Base-by-base conservation (phyloP, 2,113 vertebrate genomes). In the Oreochromis spilurus region DNA sequence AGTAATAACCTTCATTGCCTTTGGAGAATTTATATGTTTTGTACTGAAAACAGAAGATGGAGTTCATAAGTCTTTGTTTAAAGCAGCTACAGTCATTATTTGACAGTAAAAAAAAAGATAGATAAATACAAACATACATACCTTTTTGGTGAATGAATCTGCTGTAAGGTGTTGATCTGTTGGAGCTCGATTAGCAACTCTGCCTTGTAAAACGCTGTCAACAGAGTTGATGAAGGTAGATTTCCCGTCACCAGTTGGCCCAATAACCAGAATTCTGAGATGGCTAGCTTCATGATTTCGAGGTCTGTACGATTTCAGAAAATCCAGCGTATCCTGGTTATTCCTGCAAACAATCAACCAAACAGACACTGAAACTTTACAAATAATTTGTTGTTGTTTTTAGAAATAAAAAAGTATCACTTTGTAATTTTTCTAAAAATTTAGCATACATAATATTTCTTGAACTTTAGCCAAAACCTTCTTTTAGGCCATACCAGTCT, bases 151-250 rank as follows among this genome's bases (percentile, higher is more conserved):
- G 52, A 77, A 91, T 31, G 26, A 58, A 5, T 58, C 2, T 58
- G 14, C 55, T 88, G 3, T 2, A n/a, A 1, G 0, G 2, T 3
- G 4, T 7, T 62, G 16, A 65, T 92, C 87, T 13, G 43, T 2
- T 17, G 3, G 0, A 43, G 45, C 90, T 38, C 9, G 60, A 19
- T 0, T 11, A 11, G 53, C 17, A 4, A 92, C 1, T 75, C 54
- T 65, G 4, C 53, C 65, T 55, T 11, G 13, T 58, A 81, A n/a
- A 77, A 50, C 19, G 4, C 34, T 91, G 7, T 89, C 79, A 5
- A 93, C 92, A 54, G 93, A 85, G 65, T 92, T 92, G 70, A 95
- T 81, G 84, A 95, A 93, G 19, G 89, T 92, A 79, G 93, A 93
- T 50, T 91, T 93, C 2, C 92, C 93, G 31, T 81, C 43, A 24